phyloP scores from a whole-genome alignment of 2,888 invertebrate species.

The Netelia inedita region DNA sequence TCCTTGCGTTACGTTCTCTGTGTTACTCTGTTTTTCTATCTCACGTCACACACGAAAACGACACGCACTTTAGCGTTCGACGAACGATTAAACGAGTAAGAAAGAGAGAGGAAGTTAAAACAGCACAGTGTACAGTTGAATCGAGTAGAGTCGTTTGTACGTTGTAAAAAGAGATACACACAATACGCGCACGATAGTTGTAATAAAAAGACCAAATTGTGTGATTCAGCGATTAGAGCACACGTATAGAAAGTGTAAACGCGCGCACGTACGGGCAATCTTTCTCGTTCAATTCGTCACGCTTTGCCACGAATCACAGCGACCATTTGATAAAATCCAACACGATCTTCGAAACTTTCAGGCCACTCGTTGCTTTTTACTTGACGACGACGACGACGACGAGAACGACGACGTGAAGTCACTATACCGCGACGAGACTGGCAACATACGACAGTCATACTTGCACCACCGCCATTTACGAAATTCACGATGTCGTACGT shows the following conservation, averaged over 20 bases:
- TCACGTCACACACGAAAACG: constrained; percentile 16
- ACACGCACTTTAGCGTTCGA: not conserved
- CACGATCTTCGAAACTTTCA: not conserved
- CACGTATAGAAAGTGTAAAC: not conserved
- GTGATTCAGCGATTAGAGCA: not conserved
- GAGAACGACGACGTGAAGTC: constrained; percentile 78
- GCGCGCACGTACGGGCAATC: not conserved
- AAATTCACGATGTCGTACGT: constrained; percentile 61
- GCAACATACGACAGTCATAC: constrained; percentile 76
- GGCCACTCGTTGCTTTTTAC: constrained; percentile 35
- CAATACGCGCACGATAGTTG: not conserved
- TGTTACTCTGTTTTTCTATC: not conserved
- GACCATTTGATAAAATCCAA: not conserved
- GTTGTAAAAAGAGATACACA: not conserved
- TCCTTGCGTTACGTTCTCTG: not conserved
- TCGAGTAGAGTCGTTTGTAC: not conserved
- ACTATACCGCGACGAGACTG: constrained; percentile 75
- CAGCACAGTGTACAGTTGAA: not conserved
- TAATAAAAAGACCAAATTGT: not conserved
- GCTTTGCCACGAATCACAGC: not conserved
- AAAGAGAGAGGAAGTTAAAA: not conserved
- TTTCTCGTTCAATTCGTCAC: not conserved
- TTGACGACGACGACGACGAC: constrained; percentile 74
- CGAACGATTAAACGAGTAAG: not conserved
- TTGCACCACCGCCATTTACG: constrained; percentile 81